Evolutionary conservation across 2,888 invertebrate genomes (phyloP), one percentile per base, ranked within the genome.

Genomic region (Chouioia cunea): DNA sequence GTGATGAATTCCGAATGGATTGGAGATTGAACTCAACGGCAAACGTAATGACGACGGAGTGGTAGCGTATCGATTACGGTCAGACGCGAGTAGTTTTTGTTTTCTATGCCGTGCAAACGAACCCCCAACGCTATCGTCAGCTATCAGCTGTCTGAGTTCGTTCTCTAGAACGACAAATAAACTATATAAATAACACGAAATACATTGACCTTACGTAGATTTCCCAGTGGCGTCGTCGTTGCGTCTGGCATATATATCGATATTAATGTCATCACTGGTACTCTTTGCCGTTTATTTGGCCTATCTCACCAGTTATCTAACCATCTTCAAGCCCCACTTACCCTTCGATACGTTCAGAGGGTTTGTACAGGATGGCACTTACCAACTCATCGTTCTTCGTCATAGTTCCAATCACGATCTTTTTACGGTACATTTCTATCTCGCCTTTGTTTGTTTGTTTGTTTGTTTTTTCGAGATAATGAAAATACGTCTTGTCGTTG

Each of bases 261-360:
- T 78, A 20, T 76, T 77, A 56, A 2, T 76, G 12, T 74, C 75
- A 8, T 75, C 76, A 0, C 46, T 77, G 47, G 67, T 78, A 2
- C 58, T 77, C 0, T 73, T 70, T 27, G 67, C 76, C 1, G 74
- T 76, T 8, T 79, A 79, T 65, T 77, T 77, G 2, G 79, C 78
- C 2, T 74, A 75, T 23, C 75, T 79, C 1, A 76, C 77, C 14
- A 74, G 77, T 22, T 77, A 72, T 53, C 73, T 77, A 20, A 74
- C 78, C 36, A 58, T 76, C n/a, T 67, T 66, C 14, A 62, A 50
- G 18, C 64, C 66, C 8, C 52, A 6, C 4, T 23, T 77, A 58
- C 78, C 79, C 1, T 79, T 79, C 62, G 53, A 44, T 4, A 73
- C 72, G 8, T 65, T 76, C 77, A 15, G 68, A 74, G 15, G 77